Percentiles rank a stretch among this genome's conserved stretches.
Evolutionary conservation across 2,888 invertebrate genomes (phyloP).

Genomic region (Sialis fuliginosa): DNA sequence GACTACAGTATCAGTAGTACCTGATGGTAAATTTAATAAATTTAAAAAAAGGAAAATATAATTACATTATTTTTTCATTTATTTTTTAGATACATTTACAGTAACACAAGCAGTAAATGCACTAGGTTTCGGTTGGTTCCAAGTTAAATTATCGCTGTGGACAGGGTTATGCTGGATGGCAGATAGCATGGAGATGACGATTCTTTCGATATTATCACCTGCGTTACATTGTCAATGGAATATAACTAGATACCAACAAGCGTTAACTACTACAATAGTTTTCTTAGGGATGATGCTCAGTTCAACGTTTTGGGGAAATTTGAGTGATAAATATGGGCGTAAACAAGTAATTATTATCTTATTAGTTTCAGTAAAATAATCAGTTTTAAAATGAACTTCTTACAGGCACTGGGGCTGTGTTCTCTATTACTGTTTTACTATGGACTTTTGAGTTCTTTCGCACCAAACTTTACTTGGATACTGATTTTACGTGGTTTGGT

Average conservation of each 20-base stretch:
- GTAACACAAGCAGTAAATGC: slow-evolving; percentile 76
- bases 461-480: slow-evolving; percentile 83
- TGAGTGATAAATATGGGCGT: slow-evolving; percentile 84
- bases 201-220: slow-evolving; percentile 81
- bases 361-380: neutral
- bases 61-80: slow-evolving; percentile 2
- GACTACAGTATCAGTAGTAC: slow-evolving; percentile 62
- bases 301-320: slow-evolving; percentile 88
- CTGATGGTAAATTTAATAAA: slow-evolving; percentile 41
- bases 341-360: slow-evolving; percentile 42
- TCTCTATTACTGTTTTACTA: slow-evolving; percentile 83
- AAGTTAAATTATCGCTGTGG: slow-evolving; percentile 69
- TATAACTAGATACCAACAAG: slow-evolving; percentile 77
- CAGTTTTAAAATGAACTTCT: slow-evolving; percentile 7
- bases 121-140: slow-evolving; percentile 76
- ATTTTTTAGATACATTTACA: slow-evolving; percentile 59
- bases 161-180: slow-evolving; percentile 91
- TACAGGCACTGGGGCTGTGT: slow-evolving; percentile 74
- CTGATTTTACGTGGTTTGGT: slow-evolving; percentile 79
- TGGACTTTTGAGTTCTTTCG: slow-evolving; percentile 75
- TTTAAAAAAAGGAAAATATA: neutral
- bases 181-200: slow-evolving; percentile 97
- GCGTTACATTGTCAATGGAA: slow-evolving; percentile 92
- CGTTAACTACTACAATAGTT: slow-evolving; percentile 82
- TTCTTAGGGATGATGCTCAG: slow-evolving; percentile 96